A percentile compares a stretch with the other conserved stretches of the same genome.
phyloP scores from a whole-genome alignment of 2,113 vertebrate species.

The Baryphthengus martii region DNA sequence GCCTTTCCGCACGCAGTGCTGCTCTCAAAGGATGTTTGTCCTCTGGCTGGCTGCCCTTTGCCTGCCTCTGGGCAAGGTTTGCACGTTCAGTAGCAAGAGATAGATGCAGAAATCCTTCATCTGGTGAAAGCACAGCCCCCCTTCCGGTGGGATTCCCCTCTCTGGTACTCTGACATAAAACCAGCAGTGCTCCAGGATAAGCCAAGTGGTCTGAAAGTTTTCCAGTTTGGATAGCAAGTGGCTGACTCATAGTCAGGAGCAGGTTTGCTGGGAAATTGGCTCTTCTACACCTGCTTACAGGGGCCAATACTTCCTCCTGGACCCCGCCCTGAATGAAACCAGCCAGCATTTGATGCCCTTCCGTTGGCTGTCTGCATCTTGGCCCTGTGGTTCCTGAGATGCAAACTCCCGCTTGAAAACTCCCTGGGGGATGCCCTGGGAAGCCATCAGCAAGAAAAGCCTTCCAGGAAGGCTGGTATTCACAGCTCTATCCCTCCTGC shows the following conservation, averaged over 20 bases:
- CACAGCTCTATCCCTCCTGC: not conserved
- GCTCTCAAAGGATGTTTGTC: not conserved
- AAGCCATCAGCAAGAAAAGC: not conserved
- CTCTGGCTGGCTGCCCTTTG: not conserved
- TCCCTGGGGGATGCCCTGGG: not conserved
- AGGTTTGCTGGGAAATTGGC: not conserved
- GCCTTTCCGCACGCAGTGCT: not conserved
- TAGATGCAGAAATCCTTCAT: rapidly evolving
- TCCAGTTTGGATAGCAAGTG: not conserved
- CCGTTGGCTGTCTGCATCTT: rapidly evolving
- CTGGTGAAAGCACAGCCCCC: not conserved
- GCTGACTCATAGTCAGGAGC: not conserved
- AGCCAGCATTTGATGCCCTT: not conserved
- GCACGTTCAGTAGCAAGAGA: rapidly evolving
- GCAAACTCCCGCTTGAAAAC: not conserved
- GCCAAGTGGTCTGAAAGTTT: not conserved
- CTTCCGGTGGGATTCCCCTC: not conserved
- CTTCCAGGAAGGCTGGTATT: not conserved
- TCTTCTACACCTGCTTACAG: not conserved
- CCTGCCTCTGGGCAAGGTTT: not conserved
- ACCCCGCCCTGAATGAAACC: not conserved
- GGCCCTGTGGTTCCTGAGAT: not conserved
- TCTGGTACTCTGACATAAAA: not conserved
- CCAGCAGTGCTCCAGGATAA: not conserved
- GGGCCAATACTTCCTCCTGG: not conserved